Conservation (phyloP, 1,140 invertebrate genomes). For the Euwallacea fornicatus region DNA sequence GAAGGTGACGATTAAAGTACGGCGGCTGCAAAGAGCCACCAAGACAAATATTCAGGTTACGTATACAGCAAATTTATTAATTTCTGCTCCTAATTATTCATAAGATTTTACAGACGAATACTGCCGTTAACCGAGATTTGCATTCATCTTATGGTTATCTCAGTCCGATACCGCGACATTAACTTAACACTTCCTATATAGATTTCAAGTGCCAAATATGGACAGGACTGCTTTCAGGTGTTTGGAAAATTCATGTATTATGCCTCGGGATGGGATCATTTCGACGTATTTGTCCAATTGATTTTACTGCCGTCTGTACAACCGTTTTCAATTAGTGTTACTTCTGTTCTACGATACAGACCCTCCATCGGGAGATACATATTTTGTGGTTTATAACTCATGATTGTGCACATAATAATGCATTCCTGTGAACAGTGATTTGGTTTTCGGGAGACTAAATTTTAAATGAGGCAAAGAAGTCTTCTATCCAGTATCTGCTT, state of each 20-base stretch:
- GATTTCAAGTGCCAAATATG: conserved; percentile 1
- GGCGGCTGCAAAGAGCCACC: too few relatives aligned
- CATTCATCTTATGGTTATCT: conserved; percentile 6
- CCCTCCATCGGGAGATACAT: too few relatives aligned
- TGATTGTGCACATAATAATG: too few relatives aligned
- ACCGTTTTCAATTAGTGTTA: too few relatives aligned
- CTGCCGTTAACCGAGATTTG: not conserved
- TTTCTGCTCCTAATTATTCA: not conserved
- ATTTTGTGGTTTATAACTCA: too few relatives aligned
- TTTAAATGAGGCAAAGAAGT: too few relatives aligned
- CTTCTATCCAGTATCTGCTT: not conserved
- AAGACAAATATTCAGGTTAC: too few relatives aligned
- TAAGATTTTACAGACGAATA: not conserved
- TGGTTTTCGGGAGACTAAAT: too few relatives aligned
- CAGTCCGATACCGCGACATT: conserved; percentile 1
- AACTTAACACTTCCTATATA: conserved; percentile 7
- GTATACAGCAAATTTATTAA: not conserved
- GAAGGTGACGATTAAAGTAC: too few relatives aligned
- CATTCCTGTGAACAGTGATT: too few relatives aligned
- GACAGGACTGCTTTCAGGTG: not conserved
- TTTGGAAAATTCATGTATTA: not conserved
- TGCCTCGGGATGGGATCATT: not conserved
- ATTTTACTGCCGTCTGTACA: too few relatives aligned
- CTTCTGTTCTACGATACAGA: too few relatives aligned
- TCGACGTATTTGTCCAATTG: not conserved